These are phyloP conservation scores for Knipowitschia caucasica DNA, from an alignment of 2,797 vertebrate genomes.

Conservation along the genomic window DNA sequence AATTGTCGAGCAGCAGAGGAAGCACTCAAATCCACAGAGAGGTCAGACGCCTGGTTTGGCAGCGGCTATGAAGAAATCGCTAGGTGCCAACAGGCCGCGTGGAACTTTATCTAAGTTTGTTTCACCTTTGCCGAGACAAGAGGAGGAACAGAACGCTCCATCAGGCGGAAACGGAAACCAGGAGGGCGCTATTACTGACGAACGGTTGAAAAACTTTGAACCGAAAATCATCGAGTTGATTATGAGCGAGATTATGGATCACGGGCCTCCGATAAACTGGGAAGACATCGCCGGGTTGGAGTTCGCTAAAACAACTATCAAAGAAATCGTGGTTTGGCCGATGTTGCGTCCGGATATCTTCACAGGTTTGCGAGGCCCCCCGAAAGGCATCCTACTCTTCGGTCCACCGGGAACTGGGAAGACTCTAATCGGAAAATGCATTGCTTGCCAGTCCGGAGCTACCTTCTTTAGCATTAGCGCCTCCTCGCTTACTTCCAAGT, in stretches of 20 bases:
- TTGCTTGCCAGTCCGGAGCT: constrained; percentile 93
- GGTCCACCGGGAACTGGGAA: constrained; percentile 96
- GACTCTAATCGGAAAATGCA: constrained; percentile 97
- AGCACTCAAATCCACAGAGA: constrained; percentile 71
- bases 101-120: constrained; percentile 88
- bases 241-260: constrained; percentile 97
- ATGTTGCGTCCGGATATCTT: constrained; percentile 98
- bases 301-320: constrained; percentile 94
- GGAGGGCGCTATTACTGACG: constrained; percentile 75
- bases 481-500: constrained; percentile 95
- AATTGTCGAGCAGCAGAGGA: constrained; percentile 86
- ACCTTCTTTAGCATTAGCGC: constrained; percentile 99
- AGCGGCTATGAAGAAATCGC: constrained; percentile 82
- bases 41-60: constrained; percentile 43
- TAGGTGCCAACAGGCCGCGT: constrained; percentile 87
- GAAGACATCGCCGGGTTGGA: constrained; percentile 95
- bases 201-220: constrained; percentile 89
- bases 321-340: constrained; percentile 98
- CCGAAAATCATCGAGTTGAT: constrained; percentile 95
- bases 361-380: constrained; percentile 90
- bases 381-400: constrained; percentile 94
- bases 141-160: constrained; percentile 64
- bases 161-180: constrained; percentile 12
- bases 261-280: constrained; percentile 88
- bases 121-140: constrained; percentile 85